phyloP scores from a whole-genome alignment of 2,113 vertebrate species.

The crab-eating macaque (Macaca fascicularis) region T2T-MFA8v1.1 NC_088380.1:116165501-116166000 shows the following conservation, averaged over 20 bases:
- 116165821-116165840: neutral
- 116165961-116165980: neutral
- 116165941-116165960: neutral
- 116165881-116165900: neutral
- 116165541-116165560: neutral
- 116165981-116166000: neutral
- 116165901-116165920: neutral
- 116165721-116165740: conserved; percentile 39
- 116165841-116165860: neutral
- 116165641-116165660: neutral
- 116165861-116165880: neutral
- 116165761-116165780: neutral
- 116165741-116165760: conserved; percentile 46
- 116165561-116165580: conserved; percentile 7
- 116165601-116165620: neutral
- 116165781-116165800: neutral
- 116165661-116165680: conserved; percentile 3
- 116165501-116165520: neutral
- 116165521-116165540: neutral
- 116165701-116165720: conserved; percentile 39
- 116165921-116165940: neutral
- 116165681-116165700: conserved; percentile 31
- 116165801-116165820: neutral
- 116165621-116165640: neutral
- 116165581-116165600: neutral